Conservation (phyloP, 64 coral and sea anemone genomes). For the Pachyseris speciosa region DNA sequence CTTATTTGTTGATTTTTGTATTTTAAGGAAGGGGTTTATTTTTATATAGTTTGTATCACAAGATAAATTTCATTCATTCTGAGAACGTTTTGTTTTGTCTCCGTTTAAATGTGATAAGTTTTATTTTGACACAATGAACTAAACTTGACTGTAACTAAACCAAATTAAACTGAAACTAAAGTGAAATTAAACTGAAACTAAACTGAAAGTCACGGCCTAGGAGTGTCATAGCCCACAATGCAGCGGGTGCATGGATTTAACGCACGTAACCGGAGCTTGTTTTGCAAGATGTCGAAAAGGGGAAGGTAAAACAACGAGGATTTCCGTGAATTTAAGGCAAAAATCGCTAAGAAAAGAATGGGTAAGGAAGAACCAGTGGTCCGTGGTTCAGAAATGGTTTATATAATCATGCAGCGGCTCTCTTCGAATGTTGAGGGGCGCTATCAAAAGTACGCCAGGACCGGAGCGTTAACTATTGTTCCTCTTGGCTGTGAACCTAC, state of each 20-base stretch:
- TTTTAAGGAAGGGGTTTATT: no score
- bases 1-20: no score
- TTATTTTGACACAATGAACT: no score
- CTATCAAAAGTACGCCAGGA: constrained; percentile 70
- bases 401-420: constrained; percentile 55
- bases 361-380: constrained; percentile 9
- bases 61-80: no score
- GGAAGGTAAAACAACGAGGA: constrained; percentile 7
- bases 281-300: neutral
- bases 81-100: no score
- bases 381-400: neutral
- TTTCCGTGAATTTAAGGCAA: constrained; percentile 10
- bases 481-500: constrained; percentile 58
- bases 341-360: constrained; percentile 10
- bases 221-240: constrained; percentile 54
- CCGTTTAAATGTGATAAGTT: no score
- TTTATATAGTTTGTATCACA: no score
- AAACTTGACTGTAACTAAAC: no score
- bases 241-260: neutral
- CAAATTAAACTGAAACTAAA: no score
- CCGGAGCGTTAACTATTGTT: constrained; percentile 50
- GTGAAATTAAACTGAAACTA: constrained; percentile 40
- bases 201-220: neutral
- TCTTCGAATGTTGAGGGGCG: constrained; percentile 58
- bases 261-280: neutral